Evolutionary conservation across 2,888 invertebrate genomes (phyloP), one percentile per base, ranked within the genome.

Genomic region (Oegoconia quadripuncta): DNA sequence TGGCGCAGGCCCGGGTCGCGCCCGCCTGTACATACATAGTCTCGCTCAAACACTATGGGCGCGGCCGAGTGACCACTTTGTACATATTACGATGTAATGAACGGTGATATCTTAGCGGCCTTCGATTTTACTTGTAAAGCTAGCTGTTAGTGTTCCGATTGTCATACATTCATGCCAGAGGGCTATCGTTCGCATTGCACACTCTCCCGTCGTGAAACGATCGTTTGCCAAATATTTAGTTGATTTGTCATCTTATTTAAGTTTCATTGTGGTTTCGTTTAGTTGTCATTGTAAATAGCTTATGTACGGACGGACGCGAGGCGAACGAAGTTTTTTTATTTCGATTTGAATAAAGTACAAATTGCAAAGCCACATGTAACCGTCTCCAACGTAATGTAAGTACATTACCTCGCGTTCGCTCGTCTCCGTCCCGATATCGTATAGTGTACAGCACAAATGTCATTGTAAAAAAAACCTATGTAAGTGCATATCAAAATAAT

Each of bases 91-190:
- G 62, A 68, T 64, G 69, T 82, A 84, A 81, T 81, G 78, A 84
- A 82, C 76, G 77, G 87, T 87, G 87, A 87, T 87, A 86, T 80
- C 72, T 76, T 86, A 86, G 87, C 87, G 87, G 87, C 87, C 87
- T 87, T 87, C 78, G 79, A 86, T 83, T 81, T 76, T 75, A 83
- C 79, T 82, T 84, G 82, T 86, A 84, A 83, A 83, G 82, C 77
- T 86, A 84, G 84, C 68, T 78, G 68, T 31, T 84, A 84, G 76
- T 73, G 69, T 72, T 61, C 66, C 64, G 56, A 60, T 59, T 57
- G 64, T 64, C 64, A 56, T 64, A 61, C 61, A 62, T 58, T 59
- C 56, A 55, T 52, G 64, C 65, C 64, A 47, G 52, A 37, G 54
- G 66, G 61, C 66, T 60, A 55, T 59, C 58, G 56, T 64, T 65